phyloP scores from a whole-genome alignment of 2,113 vertebrate genomes.

The Oreotrochilus melanogaster region DNA sequence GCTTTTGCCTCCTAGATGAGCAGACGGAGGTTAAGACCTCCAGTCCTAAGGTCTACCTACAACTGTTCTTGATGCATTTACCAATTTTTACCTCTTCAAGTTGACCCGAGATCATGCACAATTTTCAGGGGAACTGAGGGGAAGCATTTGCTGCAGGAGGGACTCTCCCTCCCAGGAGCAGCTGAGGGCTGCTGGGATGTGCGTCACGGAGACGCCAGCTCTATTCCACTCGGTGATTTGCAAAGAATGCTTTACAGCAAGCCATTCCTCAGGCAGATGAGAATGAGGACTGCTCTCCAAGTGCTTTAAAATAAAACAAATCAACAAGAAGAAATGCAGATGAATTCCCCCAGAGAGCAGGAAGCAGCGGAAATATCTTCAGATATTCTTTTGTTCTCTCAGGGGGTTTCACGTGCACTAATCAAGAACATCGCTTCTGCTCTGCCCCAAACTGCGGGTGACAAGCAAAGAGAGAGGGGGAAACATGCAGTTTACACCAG shows the following conservation, averaged over 20 bases:
- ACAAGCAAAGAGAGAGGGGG: neutral
- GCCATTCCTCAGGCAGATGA: conserved; percentile 1
- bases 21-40: neutral
- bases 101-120: neutral
- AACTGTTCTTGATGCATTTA: neutral
- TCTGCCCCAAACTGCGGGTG: neutral
- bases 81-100: neutral
- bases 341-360: conserved; percentile 21
- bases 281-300: neutral
- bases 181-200: neutral
- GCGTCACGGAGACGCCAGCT: neutral
- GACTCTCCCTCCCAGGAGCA: neutral
- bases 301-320: conserved; percentile 47
- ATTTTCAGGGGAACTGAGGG: neutral
- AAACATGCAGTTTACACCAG: neutral
- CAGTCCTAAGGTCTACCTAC: neutral
- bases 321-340: conserved; percentile 41
- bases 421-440: neutral
- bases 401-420: neutral
- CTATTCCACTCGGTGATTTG: neutral
- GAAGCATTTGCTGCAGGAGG: conserved; percentile 1
- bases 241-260: conserved; percentile 16
- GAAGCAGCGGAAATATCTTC: neutral
- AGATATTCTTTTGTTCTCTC: neutral
- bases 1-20: neutral